Evolutionary conservation across 2,888 invertebrate species (phyloP), one percentile per base, ranked within the genome.

Genomic region (Phytoseiulus persimilis): DNA sequence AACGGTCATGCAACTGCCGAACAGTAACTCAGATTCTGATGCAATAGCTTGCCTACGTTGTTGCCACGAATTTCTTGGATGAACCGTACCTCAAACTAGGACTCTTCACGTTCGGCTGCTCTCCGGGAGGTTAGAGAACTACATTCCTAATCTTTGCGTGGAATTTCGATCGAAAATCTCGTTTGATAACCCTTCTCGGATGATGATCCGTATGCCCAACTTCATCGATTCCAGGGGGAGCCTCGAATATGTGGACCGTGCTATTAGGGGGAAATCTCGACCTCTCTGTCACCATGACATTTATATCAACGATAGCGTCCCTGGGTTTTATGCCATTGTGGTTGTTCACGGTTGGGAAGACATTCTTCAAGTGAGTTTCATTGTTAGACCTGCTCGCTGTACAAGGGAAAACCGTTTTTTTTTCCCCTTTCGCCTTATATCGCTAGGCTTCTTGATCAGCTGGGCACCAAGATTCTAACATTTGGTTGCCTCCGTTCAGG

Each of bases 241-340:
- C 98, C 33, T 98, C 98, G 89, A 99, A 99, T 93, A 96, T 98
- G 92, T 99, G 98, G 97, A 96, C 97, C 0, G 95, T 96, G 91
- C 94, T 98, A 31, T 94, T 99, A 0, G 96, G 95, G 3, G 98
- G 97, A 6, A 98, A 99, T 93, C 94, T 98, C 6, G 96, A 97
- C 92, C 94, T 99, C 83, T 98, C 98, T 0, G 95, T 99, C 89
- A 95, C 98, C 31, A 98, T 99, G 98, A 99, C 98, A 0, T 95
- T 97, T 14, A 94, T 97, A 90, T 96, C 97, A 90, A 98, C 97
- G 1, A 93, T 98, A 6, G 95, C 95, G 0, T 96, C 98, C 0
- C 96, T 98, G 92, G 96, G 96, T 83, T 95, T 96, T 94, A 96
- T 98, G 95, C 98, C 98, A 0, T 92, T 96, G 0, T 98, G 98